These are phyloP conservation scores for Dendrolimus punctatus DNA, from an alignment of 1,140 invertebrate genomes.

Conservation along the genomic window DNA sequence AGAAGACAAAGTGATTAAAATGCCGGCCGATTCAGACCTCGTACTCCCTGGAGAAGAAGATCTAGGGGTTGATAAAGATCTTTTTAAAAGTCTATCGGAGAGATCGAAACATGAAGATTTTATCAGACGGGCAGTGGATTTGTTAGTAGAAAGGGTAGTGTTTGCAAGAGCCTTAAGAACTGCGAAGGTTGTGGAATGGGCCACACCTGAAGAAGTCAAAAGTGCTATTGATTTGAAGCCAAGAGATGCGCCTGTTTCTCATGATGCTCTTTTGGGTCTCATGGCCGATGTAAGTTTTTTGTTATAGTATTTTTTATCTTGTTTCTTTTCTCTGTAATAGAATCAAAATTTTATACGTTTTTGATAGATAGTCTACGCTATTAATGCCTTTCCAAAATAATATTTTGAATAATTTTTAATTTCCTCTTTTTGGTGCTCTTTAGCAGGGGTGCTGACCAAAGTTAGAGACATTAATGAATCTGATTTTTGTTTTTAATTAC, in stretches of 20 bases:
- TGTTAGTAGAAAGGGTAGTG: conserved; percentile 81
- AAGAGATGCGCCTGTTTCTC: conserved; percentile 72
- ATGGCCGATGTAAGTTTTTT: conserved; percentile 76
- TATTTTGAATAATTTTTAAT: too few relatives aligned
- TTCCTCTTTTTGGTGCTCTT: too few relatives aligned
- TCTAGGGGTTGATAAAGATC: conserved; percentile 22
- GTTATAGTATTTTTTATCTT: neutral
- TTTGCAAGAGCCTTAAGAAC: conserved; percentile 81
- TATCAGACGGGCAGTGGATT: conserved; percentile 77
- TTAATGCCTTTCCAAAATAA: too few relatives aligned
- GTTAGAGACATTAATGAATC: too few relatives aligned
- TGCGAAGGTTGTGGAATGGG: conserved; percentile 83
- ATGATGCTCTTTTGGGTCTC: conserved; percentile 78
- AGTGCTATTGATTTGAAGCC: conserved; percentile 79
- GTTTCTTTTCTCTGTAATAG: neutral
- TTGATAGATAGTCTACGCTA: too few relatives aligned
- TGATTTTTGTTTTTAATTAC: too few relatives aligned
- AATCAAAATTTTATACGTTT: too few relatives aligned
- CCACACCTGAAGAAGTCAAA: conserved; percentile 77
- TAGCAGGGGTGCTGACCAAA: too few relatives aligned
- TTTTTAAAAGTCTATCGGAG: conserved; percentile 71
- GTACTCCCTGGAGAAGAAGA: conserved; percentile 41
- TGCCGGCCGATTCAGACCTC: conserved; percentile 61
- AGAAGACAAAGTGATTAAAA: conserved; percentile 30
- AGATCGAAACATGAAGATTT: conserved; percentile 79